Evolutionary conservation across 2,113 vertebrate species (phyloP).

Genomic region (Prolemur simus): DNA sequence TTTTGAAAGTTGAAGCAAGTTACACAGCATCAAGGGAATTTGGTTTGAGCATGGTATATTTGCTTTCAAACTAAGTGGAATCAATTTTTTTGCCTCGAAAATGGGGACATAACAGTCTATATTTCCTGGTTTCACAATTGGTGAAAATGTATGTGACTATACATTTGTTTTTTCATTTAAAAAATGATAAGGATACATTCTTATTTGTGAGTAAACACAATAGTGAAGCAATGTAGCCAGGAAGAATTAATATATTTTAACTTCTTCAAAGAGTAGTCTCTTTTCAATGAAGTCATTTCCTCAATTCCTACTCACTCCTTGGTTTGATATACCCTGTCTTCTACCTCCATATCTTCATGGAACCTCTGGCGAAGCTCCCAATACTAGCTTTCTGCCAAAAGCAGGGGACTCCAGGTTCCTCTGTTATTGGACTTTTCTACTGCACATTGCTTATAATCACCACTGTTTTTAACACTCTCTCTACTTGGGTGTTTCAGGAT

Average conservation of each 20-base stretch:
- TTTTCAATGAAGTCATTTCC: neutral
- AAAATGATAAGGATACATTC: neutral
- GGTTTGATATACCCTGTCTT: neutral
- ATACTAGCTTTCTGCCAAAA: neutral
- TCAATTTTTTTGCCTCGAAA: conserved; percentile 18
- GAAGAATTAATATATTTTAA: neutral
- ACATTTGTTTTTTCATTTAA: neutral
- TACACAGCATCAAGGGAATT: neutral
- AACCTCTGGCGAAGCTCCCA: neutral
- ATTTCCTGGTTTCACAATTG: neutral
- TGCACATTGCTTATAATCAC: neutral
- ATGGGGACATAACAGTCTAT: neutral
- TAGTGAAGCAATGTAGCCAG: neutral
- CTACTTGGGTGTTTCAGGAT: neutral
- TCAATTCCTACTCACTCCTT: neutral
- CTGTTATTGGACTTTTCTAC: neutral
- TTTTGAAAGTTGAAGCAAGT: neutral
- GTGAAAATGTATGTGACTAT: neutral
- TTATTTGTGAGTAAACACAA: neutral
- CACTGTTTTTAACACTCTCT: neutral
- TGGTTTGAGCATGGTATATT: neutral
- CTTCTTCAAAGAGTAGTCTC: neutral
- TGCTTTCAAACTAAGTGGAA: neutral
- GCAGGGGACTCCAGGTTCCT: neutral
- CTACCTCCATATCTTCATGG: neutral